Evolutionary conservation across 2,888 invertebrate species (phyloP).

Genomic region (Cosmorhoe ocellata): DNA sequence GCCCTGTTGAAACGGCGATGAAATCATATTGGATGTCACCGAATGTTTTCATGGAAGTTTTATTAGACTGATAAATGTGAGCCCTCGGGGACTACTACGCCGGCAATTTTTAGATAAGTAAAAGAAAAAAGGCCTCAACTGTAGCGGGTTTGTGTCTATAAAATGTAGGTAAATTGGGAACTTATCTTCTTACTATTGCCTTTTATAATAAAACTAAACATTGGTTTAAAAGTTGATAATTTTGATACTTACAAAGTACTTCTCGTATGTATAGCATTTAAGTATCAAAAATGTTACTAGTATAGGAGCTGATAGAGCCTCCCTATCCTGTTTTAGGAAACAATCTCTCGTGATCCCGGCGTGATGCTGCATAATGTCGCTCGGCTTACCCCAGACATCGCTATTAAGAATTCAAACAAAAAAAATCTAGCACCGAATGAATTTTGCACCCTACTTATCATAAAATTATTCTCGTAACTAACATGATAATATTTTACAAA

Average conservation of each 20-base stretch:
- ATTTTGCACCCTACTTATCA: not conserved
- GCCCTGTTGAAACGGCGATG: constrained; percentile 60
- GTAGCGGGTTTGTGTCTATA: constrained; percentile 15
- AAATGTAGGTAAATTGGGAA: not conserved
- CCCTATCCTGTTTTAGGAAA: constrained; percentile 77
- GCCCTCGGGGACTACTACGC: constrained; percentile 60
- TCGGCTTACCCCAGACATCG: constrained; percentile 46
- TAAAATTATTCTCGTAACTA: not conserved
- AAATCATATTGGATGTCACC: constrained; percentile 74
- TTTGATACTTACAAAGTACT: too few species aligned
- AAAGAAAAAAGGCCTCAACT: constrained; percentile 46
- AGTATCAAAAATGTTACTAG: constrained; percentile 21
- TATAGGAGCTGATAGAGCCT: constrained; percentile 52
- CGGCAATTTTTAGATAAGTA: constrained; percentile 68
- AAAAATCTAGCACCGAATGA: constrained; percentile 15
- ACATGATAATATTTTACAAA: too few species aligned
- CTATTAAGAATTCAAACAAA: constrained; percentile 66
- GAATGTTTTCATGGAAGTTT: constrained; percentile 74
- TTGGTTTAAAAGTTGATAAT: too few species aligned
- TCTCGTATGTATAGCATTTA: too few species aligned
- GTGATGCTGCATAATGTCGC: constrained; percentile 79
- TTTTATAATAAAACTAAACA: too few species aligned
- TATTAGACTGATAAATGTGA: constrained; percentile 74
- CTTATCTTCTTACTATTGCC: too few species aligned
- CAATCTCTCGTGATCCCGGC: constrained; percentile 75